Base-by-base conservation (phyloP, 37 sponge, comb jelly and placozoan genomes). In the Ianthella basta region DNA sequence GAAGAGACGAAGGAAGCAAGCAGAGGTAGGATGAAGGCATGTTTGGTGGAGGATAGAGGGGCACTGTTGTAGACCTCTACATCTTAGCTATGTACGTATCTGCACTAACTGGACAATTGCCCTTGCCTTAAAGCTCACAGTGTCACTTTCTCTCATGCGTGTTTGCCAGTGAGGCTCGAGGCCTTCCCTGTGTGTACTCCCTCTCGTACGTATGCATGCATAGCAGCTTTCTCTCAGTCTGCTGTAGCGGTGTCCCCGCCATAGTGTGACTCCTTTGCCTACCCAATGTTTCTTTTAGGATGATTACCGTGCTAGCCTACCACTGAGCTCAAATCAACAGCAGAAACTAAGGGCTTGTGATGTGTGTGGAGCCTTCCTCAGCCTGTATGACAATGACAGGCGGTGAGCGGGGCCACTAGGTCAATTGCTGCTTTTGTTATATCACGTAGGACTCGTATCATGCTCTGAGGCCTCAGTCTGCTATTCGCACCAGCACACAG, bases 281-380 rank as follows among this genome's bases (percentile, higher is more conserved):
- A 8, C 80, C 53, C 53, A 21, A 29, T 37, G 69, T 27, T 84
- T 64, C 39, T 44, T 75, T 24, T 72, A 98, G 91, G 99, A 99
- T 19, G 95, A 95, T 44, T 99, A 96, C 61, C 88, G 91, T 72
- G 74, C 80, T 32, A 59, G 82, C 85, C 72, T 96, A 19, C 97
- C 99, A 19, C 84, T 88, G 0, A 86, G 92, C 56, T 91, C 96
- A 10, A 91, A 87, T 38, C 99, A 99, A 83, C 97, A 97, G 72
- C 99, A 99, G 91, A 92, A 96, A 70, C 96, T 99, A 53, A 70
- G 97, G 24, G 99, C 98, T n/a, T 99, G 99, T 82, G 99, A 99
- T 79, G 97, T 98, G 85, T 99, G 99, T 86, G 97, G 97, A n/a
- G 99, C 99, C 29, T 97, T 97, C 72, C 94, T 99, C 44, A 93